Evolutionary conservation across 2,797 vertebrate genomes (phyloP), one percentile per base, ranked within the genome.

Genomic region (Cyclura pinguis): DNA sequence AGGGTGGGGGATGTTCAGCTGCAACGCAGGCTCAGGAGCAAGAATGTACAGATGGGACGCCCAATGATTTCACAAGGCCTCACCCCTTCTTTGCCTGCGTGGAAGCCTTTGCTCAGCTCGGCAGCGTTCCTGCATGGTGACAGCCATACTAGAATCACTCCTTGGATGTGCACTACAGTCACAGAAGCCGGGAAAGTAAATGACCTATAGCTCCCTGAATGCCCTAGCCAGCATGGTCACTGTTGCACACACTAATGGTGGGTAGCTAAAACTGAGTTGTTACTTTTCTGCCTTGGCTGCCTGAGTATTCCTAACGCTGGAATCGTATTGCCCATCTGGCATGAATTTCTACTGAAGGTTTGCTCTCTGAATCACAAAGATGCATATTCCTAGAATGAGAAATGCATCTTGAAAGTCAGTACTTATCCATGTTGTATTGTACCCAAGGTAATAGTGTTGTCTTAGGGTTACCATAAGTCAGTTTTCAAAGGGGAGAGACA

Each of bases 401-500:
- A 69, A 69, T 77, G 85, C 24, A 77, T 77, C 72, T 77, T 76
- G 35, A 76, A 62, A 57, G 42, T 55, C 73, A 86, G 85, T 62
- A 86, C 9, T 76, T 42, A 76, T 57, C 74, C 24, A 76, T 59
- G 10, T 32, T 20, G 13, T 50, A 24, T 57, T 81, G 50, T 57
- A 52, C 29, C 4, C 57, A 57, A 81, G 13, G 12, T 52, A 47
- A 9, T 16, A 52, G 24, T 4, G 4, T 47, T 47, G 4, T 47
- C 42, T 47, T 47, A 47, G 42, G 42, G 42, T 47, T 47, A 4
- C 42, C 42, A 47, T 47, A 47, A 47, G 42, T 47, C 42, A 47
- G 4, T 47, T 47, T 47, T 47, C 42, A 47, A 47, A 47, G 42
- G 42, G 42, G 42, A 47, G 42, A 3, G 42, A 47, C 42, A 47